Evolutionary conservation across 2,113 vertebrate genomes (phyloP).

Genomic region (Anolis sagrei): DNA sequence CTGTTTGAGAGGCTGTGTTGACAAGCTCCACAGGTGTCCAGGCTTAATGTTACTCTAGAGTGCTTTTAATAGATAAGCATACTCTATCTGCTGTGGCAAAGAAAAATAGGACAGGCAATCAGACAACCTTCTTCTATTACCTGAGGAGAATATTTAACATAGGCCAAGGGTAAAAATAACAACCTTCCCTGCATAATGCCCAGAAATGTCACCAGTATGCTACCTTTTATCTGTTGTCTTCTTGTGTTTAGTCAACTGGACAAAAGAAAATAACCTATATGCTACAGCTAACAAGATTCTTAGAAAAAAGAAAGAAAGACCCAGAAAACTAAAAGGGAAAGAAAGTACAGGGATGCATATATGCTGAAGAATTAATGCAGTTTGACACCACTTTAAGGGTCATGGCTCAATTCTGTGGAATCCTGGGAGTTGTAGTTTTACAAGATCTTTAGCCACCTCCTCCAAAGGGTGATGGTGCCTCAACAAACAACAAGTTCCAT

Average conservation of each 20-base stretch:
- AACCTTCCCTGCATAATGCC: constrained; percentile 26
- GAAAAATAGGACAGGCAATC: constrained; percentile 76
- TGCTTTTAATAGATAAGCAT: constrained; percentile 77
- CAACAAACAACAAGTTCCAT: no score
- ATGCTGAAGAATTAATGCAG: no score
- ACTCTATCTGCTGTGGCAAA: constrained; percentile 68
- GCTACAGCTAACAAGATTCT: background rate
- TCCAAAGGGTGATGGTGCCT: no score
- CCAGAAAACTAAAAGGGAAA: background rate
- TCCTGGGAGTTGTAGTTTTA: no score
- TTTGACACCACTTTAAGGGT: no score
- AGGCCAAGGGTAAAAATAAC: constrained; percentile 75
- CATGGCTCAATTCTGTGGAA: no score
- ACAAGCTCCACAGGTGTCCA: constrained; percentile 77
- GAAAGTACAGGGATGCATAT: no score
- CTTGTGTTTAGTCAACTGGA: constrained; percentile 31
- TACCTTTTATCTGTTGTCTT: constrained; percentile 24
- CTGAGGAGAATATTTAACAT: constrained; percentile 74
- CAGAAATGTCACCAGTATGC: constrained; percentile 40
- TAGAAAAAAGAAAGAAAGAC: background rate
- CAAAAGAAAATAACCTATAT: constrained; percentile 21
- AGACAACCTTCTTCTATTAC: constrained; percentile 65
- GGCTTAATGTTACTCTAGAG: constrained; percentile 69
- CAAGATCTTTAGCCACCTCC: no score
- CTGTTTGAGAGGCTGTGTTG: constrained; percentile 67